Percentiles rank a stretch among this genome's conserved stretches.
phyloP scores from a whole-genome alignment of 2,797 vertebrate species.

The Cetoscarus ocellatus region DNA sequence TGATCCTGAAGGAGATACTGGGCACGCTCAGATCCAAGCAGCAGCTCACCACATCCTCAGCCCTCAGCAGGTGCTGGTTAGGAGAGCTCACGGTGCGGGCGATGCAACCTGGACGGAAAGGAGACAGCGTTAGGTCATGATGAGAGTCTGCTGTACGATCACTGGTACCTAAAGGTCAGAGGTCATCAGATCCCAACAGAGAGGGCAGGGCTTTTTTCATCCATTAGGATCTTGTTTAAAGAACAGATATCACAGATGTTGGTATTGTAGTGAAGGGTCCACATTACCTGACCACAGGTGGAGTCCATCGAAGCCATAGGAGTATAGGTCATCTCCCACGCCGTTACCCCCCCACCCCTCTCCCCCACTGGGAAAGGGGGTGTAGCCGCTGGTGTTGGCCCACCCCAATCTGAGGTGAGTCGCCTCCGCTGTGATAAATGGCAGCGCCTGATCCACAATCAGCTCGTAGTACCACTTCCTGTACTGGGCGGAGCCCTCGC shows the following conservation, averaged over 20 bases:
- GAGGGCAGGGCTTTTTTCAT: background rate
- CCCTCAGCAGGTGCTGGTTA: constrained; percentile 91
- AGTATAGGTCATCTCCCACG: constrained; percentile 95
- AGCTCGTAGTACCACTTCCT: constrained; percentile 97
- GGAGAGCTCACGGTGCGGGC: constrained; percentile 92
- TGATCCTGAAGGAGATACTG: constrained; percentile 98
- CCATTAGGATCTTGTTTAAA: too few species aligned
- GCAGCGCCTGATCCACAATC: constrained; percentile 91
- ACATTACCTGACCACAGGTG: constrained; percentile 94
- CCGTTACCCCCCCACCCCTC: constrained; percentile 96
- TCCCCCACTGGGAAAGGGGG: constrained; percentile 92
- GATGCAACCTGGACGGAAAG: constrained; percentile 86
- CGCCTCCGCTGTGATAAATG: constrained; percentile 93
- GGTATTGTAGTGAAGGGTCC: too few species aligned
- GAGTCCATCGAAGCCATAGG: constrained; percentile 95
- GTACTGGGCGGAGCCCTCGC: constrained; percentile 96
- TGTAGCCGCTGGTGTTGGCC: constrained; percentile 94
- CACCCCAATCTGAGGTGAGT: constrained; percentile 95
- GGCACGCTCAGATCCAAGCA: constrained; percentile 95
- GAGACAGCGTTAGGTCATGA: background rate
- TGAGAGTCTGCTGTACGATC: background rate
- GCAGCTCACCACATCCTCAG: constrained; percentile 96
- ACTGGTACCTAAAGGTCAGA: background rate
- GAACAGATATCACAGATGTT: too few species aligned
- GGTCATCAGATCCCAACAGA: background rate